Percentiles rank a stretch among this genome's conserved stretches.
Conservation (phyloP, 2,888 invertebrate genomes). For the Oxytorus armatus region DNA sequence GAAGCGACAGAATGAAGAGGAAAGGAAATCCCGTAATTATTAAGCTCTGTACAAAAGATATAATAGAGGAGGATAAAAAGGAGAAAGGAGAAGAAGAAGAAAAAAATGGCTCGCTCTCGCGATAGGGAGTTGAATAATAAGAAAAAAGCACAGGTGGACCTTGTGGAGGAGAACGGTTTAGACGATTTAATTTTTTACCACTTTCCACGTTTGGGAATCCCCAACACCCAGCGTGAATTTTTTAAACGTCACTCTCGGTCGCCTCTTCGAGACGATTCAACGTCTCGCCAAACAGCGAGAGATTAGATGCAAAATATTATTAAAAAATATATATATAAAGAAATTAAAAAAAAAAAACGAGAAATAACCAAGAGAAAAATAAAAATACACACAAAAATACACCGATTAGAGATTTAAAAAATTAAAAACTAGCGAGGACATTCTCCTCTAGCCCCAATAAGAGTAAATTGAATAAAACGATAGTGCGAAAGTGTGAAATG, state of each 20-base stretch:
- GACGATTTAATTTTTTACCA: conserved; percentile 81
- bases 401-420: conserved; percentile 39
- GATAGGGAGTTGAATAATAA: conserved; percentile 34
- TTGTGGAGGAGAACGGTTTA: conserved; percentile 64
- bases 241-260: conserved; percentile 46
- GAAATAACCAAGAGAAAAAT: conserved; percentile 27
- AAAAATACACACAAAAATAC: conserved; percentile 64
- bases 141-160: conserved; percentile 47
- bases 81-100: conserved; percentile 22
- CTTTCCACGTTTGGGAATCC: conserved; percentile 69
- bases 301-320: conserved; percentile 49
- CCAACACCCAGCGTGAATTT: conserved; percentile 62
- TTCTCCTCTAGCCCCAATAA: conserved; percentile 69
- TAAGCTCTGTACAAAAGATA: conserved; percentile 74
- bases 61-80: no score
- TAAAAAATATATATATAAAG: conserved; percentile 40
- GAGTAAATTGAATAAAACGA: conserved; percentile 72
- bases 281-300: conserved; percentile 18
- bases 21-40: conserved; percentile 67
- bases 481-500: background rate
- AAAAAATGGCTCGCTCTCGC: conserved; percentile 48
- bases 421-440: conserved; percentile 63
- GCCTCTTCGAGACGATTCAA: background rate
- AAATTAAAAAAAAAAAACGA: no score
- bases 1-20: conserved; percentile 50